A percentile compares a stretch with the other conserved stretches of the same genome.
Conservation (phyloP, 2,113 vertebrate species). For the Lepus timidus region DNA sequence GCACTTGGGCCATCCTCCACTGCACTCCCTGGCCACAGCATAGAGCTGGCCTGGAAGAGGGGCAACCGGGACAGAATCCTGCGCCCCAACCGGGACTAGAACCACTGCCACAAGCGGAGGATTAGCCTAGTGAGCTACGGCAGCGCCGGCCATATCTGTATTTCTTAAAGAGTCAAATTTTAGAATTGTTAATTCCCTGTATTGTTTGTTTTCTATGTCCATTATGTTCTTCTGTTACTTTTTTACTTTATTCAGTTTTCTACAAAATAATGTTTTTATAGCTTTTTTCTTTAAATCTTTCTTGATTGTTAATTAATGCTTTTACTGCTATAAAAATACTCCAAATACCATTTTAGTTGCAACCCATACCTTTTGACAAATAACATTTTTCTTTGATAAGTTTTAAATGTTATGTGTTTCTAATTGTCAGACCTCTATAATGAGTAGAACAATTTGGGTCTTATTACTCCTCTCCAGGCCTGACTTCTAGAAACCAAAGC, state of each 20-base stretch:
- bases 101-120: too few relatives aligned
- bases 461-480: not conserved
- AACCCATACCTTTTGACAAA: not conserved
- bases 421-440: not conserved
- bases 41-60: too few relatives aligned
- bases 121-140: too few relatives aligned
- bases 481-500: not conserved
- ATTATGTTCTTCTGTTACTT: not conserved
- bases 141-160: too few relatives aligned
- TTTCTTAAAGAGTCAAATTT: not conserved
- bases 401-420: not conserved
- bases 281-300: not conserved
- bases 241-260: not conserved
- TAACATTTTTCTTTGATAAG: not conserved
- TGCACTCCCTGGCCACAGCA: too few relatives aligned
- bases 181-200: not conserved
- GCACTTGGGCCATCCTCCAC: too few relatives aligned
- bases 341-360: not conserved
- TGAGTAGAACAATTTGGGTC: not conserved
- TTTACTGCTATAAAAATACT: not conserved
- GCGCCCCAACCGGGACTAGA: too few relatives aligned
- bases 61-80: too few relatives aligned
- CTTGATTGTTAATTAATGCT: conserved; percentile 9
- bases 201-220: not conserved
- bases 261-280: not conserved